Conservation (phyloP, 1,140 invertebrate genomes). For the Conus betulinus region DNA sequence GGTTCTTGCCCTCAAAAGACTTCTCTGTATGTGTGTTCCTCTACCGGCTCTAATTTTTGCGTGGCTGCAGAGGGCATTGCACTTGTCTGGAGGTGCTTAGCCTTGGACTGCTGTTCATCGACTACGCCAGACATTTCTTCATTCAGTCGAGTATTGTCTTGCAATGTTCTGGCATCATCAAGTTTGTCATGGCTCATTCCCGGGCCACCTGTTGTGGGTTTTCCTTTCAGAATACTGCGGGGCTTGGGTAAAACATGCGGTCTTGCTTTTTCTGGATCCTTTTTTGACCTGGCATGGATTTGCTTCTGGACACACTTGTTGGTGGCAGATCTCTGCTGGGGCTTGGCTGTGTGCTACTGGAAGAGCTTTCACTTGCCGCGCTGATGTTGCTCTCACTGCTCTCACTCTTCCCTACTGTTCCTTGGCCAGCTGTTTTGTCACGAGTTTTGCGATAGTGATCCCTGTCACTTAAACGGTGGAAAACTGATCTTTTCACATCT, state of each 20-base stretch:
- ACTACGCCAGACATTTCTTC: constrained; percentile 48
- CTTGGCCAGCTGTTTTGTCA: too few species aligned
- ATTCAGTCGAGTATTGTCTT: constrained; percentile 69
- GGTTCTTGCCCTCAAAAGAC: constrained; percentile 72
- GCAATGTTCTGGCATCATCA: constrained; percentile 65
- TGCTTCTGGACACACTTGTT: constrained; percentile 29
- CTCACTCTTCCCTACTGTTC: constrained; percentile 54
- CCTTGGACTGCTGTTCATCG: constrained; percentile 6
- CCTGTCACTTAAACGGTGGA: constrained; percentile 64
- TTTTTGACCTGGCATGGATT: constrained; percentile 38
- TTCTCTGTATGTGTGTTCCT: constrained; percentile 35
- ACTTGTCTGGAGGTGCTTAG: neutral
- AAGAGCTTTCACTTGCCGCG: constrained; percentile 42
- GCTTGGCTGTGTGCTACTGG: constrained; percentile 50
- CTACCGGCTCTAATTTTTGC: neutral
- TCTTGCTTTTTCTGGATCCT: constrained; percentile 38
- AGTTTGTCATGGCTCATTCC: constrained; percentile 22
- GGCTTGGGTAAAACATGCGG: constrained; percentile 60
- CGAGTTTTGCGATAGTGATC: constrained; percentile 49
- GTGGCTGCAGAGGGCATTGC: neutral
- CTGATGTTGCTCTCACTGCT: constrained; percentile 64
- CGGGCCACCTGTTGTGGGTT: constrained; percentile 28
- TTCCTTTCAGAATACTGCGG: constrained; percentile 59
- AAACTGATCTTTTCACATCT: constrained; percentile 74
- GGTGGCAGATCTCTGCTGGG: constrained; percentile 51